Evolutionary conservation across 2,888 invertebrate genomes (phyloP), one percentile per base, ranked within the genome.

Genomic region (Sminthurides aquaticus): DNA sequence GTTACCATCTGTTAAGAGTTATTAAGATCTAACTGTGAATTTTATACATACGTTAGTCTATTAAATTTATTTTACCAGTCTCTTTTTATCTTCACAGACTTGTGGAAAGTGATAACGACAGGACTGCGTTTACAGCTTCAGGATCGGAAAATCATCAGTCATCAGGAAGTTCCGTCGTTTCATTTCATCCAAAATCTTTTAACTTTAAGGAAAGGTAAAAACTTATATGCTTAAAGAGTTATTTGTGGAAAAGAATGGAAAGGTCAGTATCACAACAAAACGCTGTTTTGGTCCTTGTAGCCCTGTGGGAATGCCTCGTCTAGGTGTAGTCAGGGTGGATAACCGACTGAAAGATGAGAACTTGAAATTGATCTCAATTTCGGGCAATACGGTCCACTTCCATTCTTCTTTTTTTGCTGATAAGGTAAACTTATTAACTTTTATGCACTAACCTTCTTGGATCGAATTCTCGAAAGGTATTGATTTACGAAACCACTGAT

Each of bases 381-480:
- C 94, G 73, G 95, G 95, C 76, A 91, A 88, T 79, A 92, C 93
- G 75, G 88, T 90, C 43, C 91, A 94, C 82, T 97, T 97, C 83
- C 94, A 97, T 80, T 94, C 95, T 77, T 95, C 96, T 72, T 96
- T 97, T 84, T 96, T 96, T 80, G 89, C 93, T 77, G 87, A 93
- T 77, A 94, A 94, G 86, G 94, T 95, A 79, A 80, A 79, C 25
- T 56, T n/a, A n/a, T n/a, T n/a, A n/a, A n/a, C n/a, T n/a, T n/a
- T n/a, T n/a, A n/a, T n/a, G n/a, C n/a, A n/a, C n/a, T n/a, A n/a
- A n/a, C n/a, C n/a, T n/a, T n/a, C n/a, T n/a, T n/a, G n/a, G n/a
- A n/a, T n/a, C n/a, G n/a, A n/a, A n/a, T n/a, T n/a, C n/a, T n/a
- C n/a, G n/a, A n/a, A n/a, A n/a, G n/a, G n/a, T n/a, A n/a, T n/a